A percentile compares a stretch with the other conserved stretches of the same genome.
Conservation (phyloP, 2,113 vertebrate genomes). For the Phaethornis superciliosus region DNA sequence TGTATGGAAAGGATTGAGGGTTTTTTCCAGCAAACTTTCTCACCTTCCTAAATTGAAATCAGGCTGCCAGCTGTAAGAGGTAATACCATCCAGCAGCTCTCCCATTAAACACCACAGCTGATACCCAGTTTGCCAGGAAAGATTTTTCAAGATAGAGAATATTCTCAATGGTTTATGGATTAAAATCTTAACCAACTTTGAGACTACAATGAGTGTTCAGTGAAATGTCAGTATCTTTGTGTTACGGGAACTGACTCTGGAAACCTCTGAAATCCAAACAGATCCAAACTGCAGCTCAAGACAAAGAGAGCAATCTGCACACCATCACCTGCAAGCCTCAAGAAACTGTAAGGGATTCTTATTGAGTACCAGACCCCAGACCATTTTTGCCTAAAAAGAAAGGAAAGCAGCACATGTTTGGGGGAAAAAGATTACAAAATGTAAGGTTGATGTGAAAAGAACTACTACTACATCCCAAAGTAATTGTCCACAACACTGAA, state of each 20-base stretch:
- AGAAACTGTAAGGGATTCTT: background rate
- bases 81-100: background rate
- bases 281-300: background rate
- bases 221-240: background rate
- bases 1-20: background rate
- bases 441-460: background rate
- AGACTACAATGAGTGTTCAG: background rate
- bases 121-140: background rate
- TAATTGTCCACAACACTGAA: background rate
- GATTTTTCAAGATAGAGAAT: background rate
- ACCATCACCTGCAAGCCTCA: background rate
- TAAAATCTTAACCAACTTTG: background rate
- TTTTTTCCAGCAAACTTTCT: background rate
- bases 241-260: background rate
- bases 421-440: background rate
- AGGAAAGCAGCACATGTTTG: background rate
- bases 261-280: background rate
- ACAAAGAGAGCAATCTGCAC: background rate
- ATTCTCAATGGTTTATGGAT: background rate
- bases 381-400: background rate
- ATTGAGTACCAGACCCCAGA: background rate
- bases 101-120: background rate
- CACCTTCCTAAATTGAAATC: background rate
- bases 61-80: background rate
- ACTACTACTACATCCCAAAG: background rate